phyloP scores from a whole-genome alignment of 1,140 invertebrate genomes.

The Bombus impatiens region DNA sequence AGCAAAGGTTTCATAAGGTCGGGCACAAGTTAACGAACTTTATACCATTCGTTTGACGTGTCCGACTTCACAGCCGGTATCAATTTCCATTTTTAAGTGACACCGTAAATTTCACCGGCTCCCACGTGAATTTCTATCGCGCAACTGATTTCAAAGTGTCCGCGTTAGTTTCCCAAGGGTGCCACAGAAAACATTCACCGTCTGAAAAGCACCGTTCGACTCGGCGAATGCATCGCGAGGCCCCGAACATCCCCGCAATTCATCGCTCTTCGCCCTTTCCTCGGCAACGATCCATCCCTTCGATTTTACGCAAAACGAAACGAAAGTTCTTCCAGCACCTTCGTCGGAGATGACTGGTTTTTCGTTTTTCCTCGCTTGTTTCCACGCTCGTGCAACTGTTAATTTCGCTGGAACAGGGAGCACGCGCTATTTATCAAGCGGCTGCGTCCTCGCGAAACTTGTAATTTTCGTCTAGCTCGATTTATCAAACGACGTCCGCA shows the following conservation, averaged over 20 bases:
- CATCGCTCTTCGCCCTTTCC: background rate
- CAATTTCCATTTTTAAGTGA: slow-evolving; percentile 20
- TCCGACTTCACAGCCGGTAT: background rate
- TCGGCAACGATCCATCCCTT: background rate
- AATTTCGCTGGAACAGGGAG: slow-evolving; percentile 24
- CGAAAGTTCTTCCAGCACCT: background rate
- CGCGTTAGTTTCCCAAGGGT: background rate
- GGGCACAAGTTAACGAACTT: background rate
- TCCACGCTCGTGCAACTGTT: slow-evolving; percentile 14
- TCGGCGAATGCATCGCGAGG: background rate
- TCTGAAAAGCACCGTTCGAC: background rate
- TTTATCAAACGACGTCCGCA: slow-evolving; percentile 39
- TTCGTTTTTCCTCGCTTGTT: slow-evolving; percentile 5
- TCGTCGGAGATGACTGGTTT: background rate
- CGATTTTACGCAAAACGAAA: background rate
- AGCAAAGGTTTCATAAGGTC: background rate
- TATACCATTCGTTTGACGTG: background rate
- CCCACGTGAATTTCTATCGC: background rate
- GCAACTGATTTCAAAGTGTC: slow-evolving; percentile 24
- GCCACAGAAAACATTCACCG: slow-evolving; percentile 9
- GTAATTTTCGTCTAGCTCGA: slow-evolving; percentile 37
- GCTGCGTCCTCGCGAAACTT: background rate
- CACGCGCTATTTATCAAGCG: slow-evolving; percentile 35
- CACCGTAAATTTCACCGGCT: background rate
- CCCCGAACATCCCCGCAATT: background rate